phyloP scores from a whole-genome alignment of 1,140 invertebrate species.

The Heliconius congener region DNA sequence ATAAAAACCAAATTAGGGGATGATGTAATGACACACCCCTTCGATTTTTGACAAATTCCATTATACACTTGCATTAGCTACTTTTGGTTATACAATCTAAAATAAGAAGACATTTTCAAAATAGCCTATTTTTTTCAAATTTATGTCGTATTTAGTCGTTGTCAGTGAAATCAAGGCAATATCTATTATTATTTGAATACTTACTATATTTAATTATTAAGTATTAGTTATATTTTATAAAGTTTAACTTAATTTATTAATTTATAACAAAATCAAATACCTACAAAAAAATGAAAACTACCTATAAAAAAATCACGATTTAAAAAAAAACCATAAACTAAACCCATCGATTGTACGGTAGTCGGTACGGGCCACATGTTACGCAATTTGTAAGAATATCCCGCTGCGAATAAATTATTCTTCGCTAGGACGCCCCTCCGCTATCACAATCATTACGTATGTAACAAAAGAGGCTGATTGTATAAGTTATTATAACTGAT shows the following conservation, averaged over 20 bases:
- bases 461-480: conserved; percentile 70
- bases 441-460: conserved; percentile 59
- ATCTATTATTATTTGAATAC: too few species aligned
- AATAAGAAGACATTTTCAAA: background rate
- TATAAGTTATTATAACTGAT: conserved; percentile 63
- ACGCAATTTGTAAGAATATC: conserved; percentile 70
- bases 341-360: conserved; percentile 50
- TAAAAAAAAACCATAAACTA: conserved; percentile 30
- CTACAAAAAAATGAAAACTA: too few species aligned
- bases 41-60: conserved; percentile 79
- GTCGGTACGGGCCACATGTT: conserved; percentile 58
- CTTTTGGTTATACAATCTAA: conserved; percentile 31
- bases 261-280: too few species aligned
- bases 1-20: conserved; percentile 78
- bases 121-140: background rate
- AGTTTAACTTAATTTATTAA: too few species aligned
- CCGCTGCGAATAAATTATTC: conserved; percentile 74
- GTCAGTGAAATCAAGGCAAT: too few species aligned
- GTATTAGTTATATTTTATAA: too few species aligned
- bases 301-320: too few species aligned
- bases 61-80: conserved; percentile 70
- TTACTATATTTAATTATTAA: too few species aligned
- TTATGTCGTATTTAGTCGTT: too few species aligned
- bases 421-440: conserved; percentile 53
- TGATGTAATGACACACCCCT: conserved; percentile 75